Evolutionary conservation across 2,888 invertebrate species (phyloP), one percentile per base, ranked within the genome.

Genomic region (Byasa hedistus): DNA sequence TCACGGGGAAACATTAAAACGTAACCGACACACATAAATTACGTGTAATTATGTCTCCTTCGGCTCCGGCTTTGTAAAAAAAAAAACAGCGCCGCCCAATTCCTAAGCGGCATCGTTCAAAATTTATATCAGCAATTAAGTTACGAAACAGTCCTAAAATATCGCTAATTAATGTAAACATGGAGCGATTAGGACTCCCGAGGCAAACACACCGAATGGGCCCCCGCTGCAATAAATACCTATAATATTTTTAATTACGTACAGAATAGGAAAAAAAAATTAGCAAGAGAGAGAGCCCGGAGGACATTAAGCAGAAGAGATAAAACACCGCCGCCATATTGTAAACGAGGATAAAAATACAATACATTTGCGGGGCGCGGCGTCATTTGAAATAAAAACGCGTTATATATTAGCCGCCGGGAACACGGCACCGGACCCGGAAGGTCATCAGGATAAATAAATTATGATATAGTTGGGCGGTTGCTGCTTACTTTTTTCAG

Each of bases 131-230:
- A 73, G 85, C 84, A 87, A 90, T 91, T 89, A 91, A 89, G 76
- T 83, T 80, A 79, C 79, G 80, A 70, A 88, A 82, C 85, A 84
- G 77, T 83, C 83, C 83, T 87, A 86, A 90, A 91, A 86, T 87
- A 91, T 91, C 80, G 82, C 87, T 89, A 91, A 91, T 91, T 90
- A 91, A 90, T 91, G 91, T 91, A 87, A 91, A 91, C 90, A 91
- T 77, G 78, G 77, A 87, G 83, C 91, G 91, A 91, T 91, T 91
- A 91, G 86, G 83, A 80, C 76, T 79, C 76, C 83, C n/a, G n/a
- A 79, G 84, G 86, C 85, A 90, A 89, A 89, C 90, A 86, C 78
- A 77, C 84, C 73, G 83, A 90, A 90, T 86, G 86, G 88, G 82
- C 79, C 78, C 79, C 82, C 77, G 76, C 72, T 72, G 87, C 85